Conservation (phyloP, 2,888 invertebrate species). For the Priapulus caudatus region DNA sequence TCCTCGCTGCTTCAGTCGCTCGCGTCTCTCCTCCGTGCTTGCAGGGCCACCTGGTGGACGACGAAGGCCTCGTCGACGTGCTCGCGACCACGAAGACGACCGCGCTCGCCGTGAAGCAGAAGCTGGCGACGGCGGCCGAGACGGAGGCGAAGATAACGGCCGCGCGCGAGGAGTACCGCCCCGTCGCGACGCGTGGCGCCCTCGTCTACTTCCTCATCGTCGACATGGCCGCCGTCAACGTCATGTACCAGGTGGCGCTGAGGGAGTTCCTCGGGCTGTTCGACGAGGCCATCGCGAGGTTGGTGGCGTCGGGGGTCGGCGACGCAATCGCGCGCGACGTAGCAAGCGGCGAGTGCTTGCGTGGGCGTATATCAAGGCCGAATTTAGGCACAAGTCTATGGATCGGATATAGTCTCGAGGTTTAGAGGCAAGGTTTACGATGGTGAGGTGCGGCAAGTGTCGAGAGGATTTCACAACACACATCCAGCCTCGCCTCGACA, state of each 20-base stretch:
- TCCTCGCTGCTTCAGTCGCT: too few relatives aligned
- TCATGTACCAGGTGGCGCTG: slow-evolving; percentile 91
- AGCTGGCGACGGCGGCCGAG: slow-evolving; percentile 76
- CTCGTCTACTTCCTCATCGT: slow-evolving; percentile 90
- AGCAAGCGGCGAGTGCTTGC: too few relatives aligned
- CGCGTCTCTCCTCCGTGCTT: too few relatives aligned
- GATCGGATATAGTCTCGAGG: too few relatives aligned
- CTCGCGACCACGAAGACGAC: slow-evolving; percentile 73
- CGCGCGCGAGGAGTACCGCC: slow-evolving; percentile 86
- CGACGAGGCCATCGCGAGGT: slow-evolving; percentile 78
- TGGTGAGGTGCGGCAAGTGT: too few relatives aligned
- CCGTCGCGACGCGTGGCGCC: slow-evolving; percentile 84
- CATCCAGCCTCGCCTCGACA: too few relatives aligned
- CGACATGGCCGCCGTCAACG: slow-evolving; percentile 90
- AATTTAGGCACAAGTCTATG: too few relatives aligned
- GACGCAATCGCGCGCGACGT: too few relatives aligned
- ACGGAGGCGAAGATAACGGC: slow-evolving; percentile 87
- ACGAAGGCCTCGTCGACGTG: slow-evolving; percentile 82
- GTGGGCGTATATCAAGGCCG: too few relatives aligned
- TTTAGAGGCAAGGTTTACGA: too few relatives aligned
- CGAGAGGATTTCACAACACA: too few relatives aligned
- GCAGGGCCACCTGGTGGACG: slow-evolving; percentile 81
- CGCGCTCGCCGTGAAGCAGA: slow-evolving; percentile 87
- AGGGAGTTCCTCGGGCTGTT: slow-evolving; percentile 87
- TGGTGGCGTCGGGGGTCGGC: too few relatives aligned